Conservation (phyloP, 2,797 vertebrate species). For the Sylvilagus floridanus region DNA sequence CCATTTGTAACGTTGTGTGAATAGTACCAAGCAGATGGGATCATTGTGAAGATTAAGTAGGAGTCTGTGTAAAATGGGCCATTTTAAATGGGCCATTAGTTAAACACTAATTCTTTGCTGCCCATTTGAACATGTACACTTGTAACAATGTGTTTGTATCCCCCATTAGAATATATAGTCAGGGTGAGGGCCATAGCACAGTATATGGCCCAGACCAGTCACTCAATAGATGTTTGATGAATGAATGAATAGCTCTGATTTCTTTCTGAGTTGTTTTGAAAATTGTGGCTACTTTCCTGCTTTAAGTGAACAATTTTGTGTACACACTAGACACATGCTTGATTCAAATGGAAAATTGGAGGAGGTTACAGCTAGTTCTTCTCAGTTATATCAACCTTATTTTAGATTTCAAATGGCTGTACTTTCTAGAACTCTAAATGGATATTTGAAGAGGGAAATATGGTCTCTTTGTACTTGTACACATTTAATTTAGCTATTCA, state of each 20-base stretch:
- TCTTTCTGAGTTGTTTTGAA: conserved; percentile 48
- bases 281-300: background rate
- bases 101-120: conserved; percentile 23
- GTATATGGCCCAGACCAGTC: background rate
- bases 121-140: background rate
- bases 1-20: conserved; percentile 20
- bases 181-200: background rate
- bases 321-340: background rate
- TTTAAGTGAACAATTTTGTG: conserved; percentile 7
- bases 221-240: conserved; percentile 19
- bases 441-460: conserved; percentile 39
- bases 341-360: conserved; percentile 30
- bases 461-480: background rate
- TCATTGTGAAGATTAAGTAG: conserved; percentile 21
- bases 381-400: background rate
- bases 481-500: conserved; percentile 21
- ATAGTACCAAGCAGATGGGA: background rate
- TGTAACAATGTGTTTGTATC: background rate
- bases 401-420: conserved; percentile 8
- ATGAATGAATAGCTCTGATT: conserved; percentile 57
- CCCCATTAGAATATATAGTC: background rate
- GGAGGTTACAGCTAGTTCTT: background rate
- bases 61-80: background rate
- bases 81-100: background rate
- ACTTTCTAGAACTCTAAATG: background rate